phyloP scores from a whole-genome alignment of 2,797 vertebrate species.

The Steatocranus sp. region DNA sequence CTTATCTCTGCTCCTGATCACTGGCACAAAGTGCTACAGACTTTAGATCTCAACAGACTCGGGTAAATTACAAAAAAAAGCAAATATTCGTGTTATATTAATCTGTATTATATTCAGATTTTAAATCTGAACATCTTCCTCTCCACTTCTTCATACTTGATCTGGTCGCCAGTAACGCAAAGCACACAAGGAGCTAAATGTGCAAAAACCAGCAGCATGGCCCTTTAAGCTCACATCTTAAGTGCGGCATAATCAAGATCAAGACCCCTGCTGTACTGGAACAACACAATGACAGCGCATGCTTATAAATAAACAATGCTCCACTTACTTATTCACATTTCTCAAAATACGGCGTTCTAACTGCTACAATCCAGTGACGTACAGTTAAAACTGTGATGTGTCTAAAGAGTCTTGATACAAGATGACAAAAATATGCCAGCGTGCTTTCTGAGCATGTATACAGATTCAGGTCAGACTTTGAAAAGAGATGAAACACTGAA shows the following conservation, averaged over 20 bases:
- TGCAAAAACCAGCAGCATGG: neutral
- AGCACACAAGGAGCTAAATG: neutral
- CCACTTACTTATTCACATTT: conserved; percentile 51
- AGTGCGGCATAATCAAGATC: neutral
- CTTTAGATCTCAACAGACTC: neutral
- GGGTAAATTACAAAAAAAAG: neutral
- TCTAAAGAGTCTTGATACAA: conserved; percentile 63
- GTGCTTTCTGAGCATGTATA: conserved; percentile 53
- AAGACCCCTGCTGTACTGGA: conserved; percentile 5
- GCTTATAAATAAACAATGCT: conserved; percentile 68
- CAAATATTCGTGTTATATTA: neutral
- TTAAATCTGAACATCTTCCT: neutral
- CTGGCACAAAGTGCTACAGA: neutral
- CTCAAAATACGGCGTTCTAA: conserved; percentile 47
- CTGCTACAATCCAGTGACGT: conserved; percentile 34
- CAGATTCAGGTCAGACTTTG: conserved; percentile 77
- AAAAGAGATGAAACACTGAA: conserved; percentile 70
- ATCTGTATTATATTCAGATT: neutral
- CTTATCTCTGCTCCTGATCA: neutral
- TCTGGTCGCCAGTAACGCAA: neutral
- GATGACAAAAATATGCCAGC: conserved; percentile 68
- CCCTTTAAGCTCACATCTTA: neutral
- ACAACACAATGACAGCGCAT: conserved; percentile 25
- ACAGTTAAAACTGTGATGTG: conserved; percentile 55
- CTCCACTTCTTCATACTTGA: neutral